Base-by-base conservation (phyloP, 1,140 invertebrate genomes). In the Thalassaphorura encarpata region DNA sequence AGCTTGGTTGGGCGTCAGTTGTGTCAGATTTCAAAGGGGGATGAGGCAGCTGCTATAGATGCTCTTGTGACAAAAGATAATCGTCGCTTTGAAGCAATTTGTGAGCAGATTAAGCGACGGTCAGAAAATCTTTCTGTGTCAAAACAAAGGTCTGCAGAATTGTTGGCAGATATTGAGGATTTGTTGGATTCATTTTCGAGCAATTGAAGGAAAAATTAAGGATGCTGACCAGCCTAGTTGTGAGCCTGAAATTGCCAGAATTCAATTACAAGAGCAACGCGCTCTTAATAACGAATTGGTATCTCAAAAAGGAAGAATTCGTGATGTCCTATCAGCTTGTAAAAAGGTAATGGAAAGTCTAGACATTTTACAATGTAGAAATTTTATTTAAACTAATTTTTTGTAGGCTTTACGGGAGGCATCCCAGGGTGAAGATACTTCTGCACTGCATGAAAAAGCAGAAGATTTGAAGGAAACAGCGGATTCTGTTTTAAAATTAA, bases 121-220 rank as follows among this genome's bases (percentile, higher is more conserved):
- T 89, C 89, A 0, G 93, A 97, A 69, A 78, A 91, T 51, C 80
- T 97, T 41, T 83, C 91, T 62, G 74, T 94, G 16, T 91, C 89
- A 58, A 95, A 94, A 70, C 66, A 75, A 73, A 78, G 87, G 2
- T 87, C 85, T 0, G 77, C 87, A 36, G 88, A 96, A 73, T 87
- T 97, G 11, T 85, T 95, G 21, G 83, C 83, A 26, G 92, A 97
- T 68, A 89, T 98, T 66, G 92, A 97, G 71, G 92, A 97, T 62
- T 74, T 97, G 1, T 72, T 95, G 0, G 93, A 97, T 66, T 99
- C 93, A 93, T 96, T 96, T 98, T 77, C 77, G 87, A 28, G 88
- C 92, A 55, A 87, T 89, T 39, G 90, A 95, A 66, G 80, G 80
- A 45, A 82, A 86, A 62, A 73, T 98, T 5, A 74, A 83, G 2